phyloP scores from a whole-genome alignment of 2,113 vertebrate genomes.

The Sterrhoptilus dennistouni region DNA sequence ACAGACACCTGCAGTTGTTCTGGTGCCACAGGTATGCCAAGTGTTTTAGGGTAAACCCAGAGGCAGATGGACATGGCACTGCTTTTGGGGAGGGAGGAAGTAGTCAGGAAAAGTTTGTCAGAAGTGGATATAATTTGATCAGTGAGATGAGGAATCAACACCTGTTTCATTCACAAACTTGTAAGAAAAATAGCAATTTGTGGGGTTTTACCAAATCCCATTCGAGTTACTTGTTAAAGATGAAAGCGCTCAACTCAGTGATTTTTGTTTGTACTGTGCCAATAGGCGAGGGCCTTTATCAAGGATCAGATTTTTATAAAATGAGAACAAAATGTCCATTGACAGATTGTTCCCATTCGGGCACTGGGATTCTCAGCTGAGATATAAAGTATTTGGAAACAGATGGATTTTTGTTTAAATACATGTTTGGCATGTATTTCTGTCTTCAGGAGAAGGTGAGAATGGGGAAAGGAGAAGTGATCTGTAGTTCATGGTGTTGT shows the following conservation, averaged over 20 bases:
- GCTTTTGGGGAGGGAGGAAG: background rate
- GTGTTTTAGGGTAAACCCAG: rapidly evolving
- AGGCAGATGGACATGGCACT: background rate
- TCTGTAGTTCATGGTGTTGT: background rate
- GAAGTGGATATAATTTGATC: background rate
- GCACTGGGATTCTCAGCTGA: background rate
- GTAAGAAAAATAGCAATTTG: background rate
- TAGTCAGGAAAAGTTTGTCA: background rate
- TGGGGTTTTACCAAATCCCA: background rate
- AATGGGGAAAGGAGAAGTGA: background rate
- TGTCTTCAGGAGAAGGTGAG: background rate
- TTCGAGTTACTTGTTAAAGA: background rate
- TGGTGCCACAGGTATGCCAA: rapidly evolving
- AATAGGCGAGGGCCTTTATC: rapidly evolving
- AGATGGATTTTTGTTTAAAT: background rate
- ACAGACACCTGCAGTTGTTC: rapidly evolving
- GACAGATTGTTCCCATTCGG: background rate
- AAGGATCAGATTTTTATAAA: background rate
- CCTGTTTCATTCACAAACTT: background rate
- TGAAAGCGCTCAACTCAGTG: rapidly evolving
- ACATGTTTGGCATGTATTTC: background rate
- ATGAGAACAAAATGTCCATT: background rate
- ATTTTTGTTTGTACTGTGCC: background rate
- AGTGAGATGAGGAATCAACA: background rate
- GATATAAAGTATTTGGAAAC: background rate